A percentile compares a stretch with the other conserved stretches of the same genome.
Conservation (phyloP, 2,888 invertebrate species). For the Nesidiocoris tenuis region DNA sequence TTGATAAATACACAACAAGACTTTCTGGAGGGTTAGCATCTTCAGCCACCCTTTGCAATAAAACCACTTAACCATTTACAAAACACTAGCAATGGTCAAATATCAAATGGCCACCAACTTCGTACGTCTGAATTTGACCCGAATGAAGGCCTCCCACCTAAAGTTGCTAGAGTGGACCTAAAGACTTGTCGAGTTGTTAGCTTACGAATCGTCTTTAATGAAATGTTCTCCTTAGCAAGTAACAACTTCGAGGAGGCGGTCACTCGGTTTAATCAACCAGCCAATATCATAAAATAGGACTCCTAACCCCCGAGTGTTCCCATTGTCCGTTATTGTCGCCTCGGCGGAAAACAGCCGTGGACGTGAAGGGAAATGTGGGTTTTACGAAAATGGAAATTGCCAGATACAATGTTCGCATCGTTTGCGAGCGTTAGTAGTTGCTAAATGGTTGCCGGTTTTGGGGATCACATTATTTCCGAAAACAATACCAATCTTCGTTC, state of each 20-base stretch:
- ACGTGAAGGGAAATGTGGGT: neutral
- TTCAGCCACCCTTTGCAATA: no score
- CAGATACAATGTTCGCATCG: no score
- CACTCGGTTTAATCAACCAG: conserved; percentile 37
- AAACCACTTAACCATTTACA: no score
- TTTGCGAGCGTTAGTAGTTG: no score
- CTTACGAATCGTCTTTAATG: conserved; percentile 40
- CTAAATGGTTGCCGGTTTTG: no score
- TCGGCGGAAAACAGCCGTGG: conserved; percentile 16
- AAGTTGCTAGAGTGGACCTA: conserved; percentile 31
- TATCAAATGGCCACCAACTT: neutral
- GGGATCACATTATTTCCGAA: no score
- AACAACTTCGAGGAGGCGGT: conserved; percentile 30
- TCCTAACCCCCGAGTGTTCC: neutral
- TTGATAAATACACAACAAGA: no score
- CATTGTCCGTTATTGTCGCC: conserved; percentile 28
- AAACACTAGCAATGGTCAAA: neutral
- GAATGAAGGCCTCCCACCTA: neutral
- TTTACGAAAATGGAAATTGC: neutral
- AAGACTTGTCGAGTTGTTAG: conserved; percentile 38
- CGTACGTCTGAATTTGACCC: neutral
- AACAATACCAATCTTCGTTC: no score
- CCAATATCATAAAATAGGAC: neutral
- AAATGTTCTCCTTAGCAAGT: conserved; percentile 25
- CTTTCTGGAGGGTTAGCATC: no score